A percentile compares a stretch with the other conserved stretches of the same genome.
Evolutionary conservation across 1,140 invertebrate genomes (phyloP).

Genomic region (Bombus sylvicola): DNA sequence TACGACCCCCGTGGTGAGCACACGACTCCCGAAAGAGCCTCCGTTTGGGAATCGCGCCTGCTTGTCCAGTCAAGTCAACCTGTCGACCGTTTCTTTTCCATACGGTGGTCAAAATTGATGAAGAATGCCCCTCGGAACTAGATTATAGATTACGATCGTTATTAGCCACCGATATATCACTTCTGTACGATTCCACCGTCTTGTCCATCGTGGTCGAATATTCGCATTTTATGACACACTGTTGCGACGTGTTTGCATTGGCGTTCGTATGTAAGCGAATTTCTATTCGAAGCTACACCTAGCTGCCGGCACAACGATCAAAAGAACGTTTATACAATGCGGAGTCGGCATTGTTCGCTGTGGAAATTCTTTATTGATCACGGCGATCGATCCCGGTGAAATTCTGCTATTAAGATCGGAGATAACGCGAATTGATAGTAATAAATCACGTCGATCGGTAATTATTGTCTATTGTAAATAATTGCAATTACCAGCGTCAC

Average conservation of each 20-base stretch:
- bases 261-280: not conserved
- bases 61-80: slow-evolving; percentile 66
- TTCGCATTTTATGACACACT: not conserved
- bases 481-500: slow-evolving; percentile 12
- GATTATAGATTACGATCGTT: slow-evolving; percentile 61
- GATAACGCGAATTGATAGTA: slow-evolving; percentile 20
- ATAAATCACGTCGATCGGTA: slow-evolving; percentile 4
- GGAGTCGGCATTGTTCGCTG: not conserved
- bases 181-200: slow-evolving; percentile 4
- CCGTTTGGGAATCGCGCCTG: slow-evolving; percentile 72
- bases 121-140: slow-evolving; percentile 58
- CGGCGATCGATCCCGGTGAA: not conserved
- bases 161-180: slow-evolving; percentile 55
- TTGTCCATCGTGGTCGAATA: not conserved
- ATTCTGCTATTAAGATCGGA: slow-evolving; percentile 1
- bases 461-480: slow-evolving; percentile 39
- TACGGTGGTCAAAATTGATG: slow-evolving; percentile 61
- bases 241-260: not conserved
- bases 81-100: slow-evolving; percentile 61
- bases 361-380: slow-evolving; percentile 5
- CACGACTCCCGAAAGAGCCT: slow-evolving; percentile 78
- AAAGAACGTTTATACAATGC: not conserved
- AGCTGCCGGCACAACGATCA: not conserved
- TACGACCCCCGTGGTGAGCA: slow-evolving; percentile 77
- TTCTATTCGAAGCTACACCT: not conserved